Evolutionary conservation across 2,888 invertebrate genomes (phyloP).

Genomic region (Mythimna ferrago): DNA sequence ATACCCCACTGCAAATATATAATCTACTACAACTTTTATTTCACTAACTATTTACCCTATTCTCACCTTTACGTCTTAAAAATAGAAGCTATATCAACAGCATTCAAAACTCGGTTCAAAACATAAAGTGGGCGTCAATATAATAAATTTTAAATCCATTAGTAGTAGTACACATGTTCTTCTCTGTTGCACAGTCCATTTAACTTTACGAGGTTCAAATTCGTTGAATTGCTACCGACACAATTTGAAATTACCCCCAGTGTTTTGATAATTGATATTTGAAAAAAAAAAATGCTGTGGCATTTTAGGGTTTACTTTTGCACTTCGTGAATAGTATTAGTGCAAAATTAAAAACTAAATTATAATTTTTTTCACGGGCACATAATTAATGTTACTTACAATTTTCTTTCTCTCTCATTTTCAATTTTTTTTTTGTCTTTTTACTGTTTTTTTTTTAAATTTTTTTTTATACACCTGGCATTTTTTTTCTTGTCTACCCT

Average conservation of each 20-base stretch:
- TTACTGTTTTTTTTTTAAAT: too few relatives aligned
- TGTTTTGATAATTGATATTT: slow-evolving; percentile 60
- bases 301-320: slow-evolving; percentile 5
- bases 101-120: slow-evolving; percentile 24
- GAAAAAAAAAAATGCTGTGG: slow-evolving; percentile 2
- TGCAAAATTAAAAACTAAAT: too few relatives aligned
- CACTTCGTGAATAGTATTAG: neutral
- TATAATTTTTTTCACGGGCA: too few relatives aligned
- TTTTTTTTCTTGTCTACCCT: too few relatives aligned
- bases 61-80: slow-evolving; percentile 13
- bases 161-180: slow-evolving; percentile 89
- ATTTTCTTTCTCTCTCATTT: too few relatives aligned
- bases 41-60: neutral
- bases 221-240: slow-evolving; percentile 85
- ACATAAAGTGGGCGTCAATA: slow-evolving; percentile 82
- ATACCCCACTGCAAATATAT: slow-evolving; percentile 50
- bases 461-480: too few relatives aligned
- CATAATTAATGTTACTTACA: too few relatives aligned
- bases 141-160: slow-evolving; percentile 91
- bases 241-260: slow-evolving; percentile 73
- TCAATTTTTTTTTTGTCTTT: too few relatives aligned
- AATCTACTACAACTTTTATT: slow-evolving; percentile 20
- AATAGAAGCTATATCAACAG: slow-evolving; percentile 38
- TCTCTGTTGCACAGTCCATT: slow-evolving; percentile 85
- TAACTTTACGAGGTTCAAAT: slow-evolving; percentile 90